Evolutionary conservation across 2,113 vertebrate species (phyloP), one percentile per base, ranked within the genome.

Genomic region (Laticauda laticaudata): DNA sequence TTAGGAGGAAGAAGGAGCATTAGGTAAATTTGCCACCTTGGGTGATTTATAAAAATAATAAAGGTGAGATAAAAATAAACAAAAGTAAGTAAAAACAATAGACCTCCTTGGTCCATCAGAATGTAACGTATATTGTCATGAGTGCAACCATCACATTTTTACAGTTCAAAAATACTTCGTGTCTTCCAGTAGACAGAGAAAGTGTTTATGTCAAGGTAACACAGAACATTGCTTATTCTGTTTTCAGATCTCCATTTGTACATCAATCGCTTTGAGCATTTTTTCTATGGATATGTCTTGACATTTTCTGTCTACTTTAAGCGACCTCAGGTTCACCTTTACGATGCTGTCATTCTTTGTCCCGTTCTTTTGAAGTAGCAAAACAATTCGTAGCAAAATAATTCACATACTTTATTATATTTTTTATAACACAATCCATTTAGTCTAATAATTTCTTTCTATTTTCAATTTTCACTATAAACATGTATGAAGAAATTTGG

Each of bases 91-190:
- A 61, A 61, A 26, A 57, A 57, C 5, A 57, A n/a, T n/a, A n/a
- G 61, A 14, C 24, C 61, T 69, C 11, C 61, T 69, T 57, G 23
- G 6, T 57, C 56, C 59, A 56, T 21, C 43, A 51, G 4, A 23
- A 93, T 64, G 54, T 59, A 0, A 48, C 43, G 87, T 86, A 55
- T 92, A 90, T 88, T 89, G 88, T 1, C 56, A 51, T 51, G 5
- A 45, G 88, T 2, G 29, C 61, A 0, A 51, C 0, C 0, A 3
- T 92, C 29, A 64, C 34, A 0, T 0, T 0, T 39, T 1, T n/a
- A 69, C 11, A 7, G 24, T 86, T 0, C 0, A 39, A 85, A 94
- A 24, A 39, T 0, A 0, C 4, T 6, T 0, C 20, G 21, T 21
- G 54, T 29, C 18, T 20, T 88, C 92, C 91, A 55, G 6, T 15